Evolutionary conservation across 2,888 invertebrate species (phyloP), one percentile per base, ranked within the genome.

Genomic region (Tanytarsus gracilentus): DNA sequence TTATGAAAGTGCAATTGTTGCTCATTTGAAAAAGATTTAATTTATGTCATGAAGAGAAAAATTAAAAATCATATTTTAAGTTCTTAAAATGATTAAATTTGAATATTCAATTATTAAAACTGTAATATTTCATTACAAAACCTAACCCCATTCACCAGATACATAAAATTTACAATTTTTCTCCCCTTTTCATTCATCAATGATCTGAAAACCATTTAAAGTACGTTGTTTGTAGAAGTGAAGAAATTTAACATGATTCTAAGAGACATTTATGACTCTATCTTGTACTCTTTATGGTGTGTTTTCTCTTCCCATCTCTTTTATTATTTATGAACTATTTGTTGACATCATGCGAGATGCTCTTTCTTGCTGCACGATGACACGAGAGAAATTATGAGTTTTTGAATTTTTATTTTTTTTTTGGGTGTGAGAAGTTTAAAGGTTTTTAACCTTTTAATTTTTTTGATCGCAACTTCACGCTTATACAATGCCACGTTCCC

Each of bases 181-280:
- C 30, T 25, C 23, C 25, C 39, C n/a, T 6, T 7, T n/a, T 11
- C 39, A 7, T 39, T 9, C 6, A 11, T 39, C 14, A 39, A n/a
- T 7, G 11, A 16, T 21, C 6, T 29, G 23, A 23, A 44, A 44
- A 44, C 21, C 23, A n/a, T n/a, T n/a, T n/a, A n/a, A n/a, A n/a
- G n/a, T n/a, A n/a, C n/a, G n/a, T n/a, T n/a, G n/a, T n/a, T n/a
- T n/a, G n/a, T n/a, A n/a, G n/a, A n/a, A n/a, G n/a, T n/a, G n/a
- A 48, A 25, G 9, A 9, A 8, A 49, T 14, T 49, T 23, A 27
- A 16, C 30, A 29, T 39, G 27, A 55, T 40, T 53, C 11, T 16
- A 26, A 27, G 9, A n/a, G 40, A 55, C 55, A 26, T 55, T 55
- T 55, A 55, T 55, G 55, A 55, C 55, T 40, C 40, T 33, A 53